Percentiles rank a stretch among this genome's conserved stretches.
phyloP scores from a whole-genome alignment of 2,888 invertebrate genomes.

The Sarcophaga subvicina region DNA sequence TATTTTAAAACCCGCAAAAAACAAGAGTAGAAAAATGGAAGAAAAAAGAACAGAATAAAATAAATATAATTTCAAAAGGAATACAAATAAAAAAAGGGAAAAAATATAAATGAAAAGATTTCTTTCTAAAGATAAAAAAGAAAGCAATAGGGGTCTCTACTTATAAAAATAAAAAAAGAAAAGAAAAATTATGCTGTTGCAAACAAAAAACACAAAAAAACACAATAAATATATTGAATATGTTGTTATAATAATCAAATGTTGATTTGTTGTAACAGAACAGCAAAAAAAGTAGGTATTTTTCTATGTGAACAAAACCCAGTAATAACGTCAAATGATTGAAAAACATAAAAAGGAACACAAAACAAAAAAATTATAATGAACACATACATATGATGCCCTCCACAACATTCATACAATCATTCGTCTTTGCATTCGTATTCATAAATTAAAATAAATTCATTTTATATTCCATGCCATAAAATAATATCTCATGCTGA shows the following conservation, averaged over 20 bases:
- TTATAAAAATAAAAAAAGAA: not conserved
- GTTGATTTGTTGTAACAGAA: slow-evolving; percentile 45
- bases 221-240: slow-evolving; percentile 52
- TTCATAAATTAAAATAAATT: slow-evolving; percentile 5
- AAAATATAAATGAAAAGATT: slow-evolving; percentile 32
- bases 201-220: slow-evolving; percentile 27
- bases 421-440: not conserved
- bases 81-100: not conserved
- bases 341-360: not conserved
- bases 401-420: not conserved
- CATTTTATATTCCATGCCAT: slow-evolving; percentile 5
- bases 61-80: slow-evolving; percentile 27
- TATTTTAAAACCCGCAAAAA: slow-evolving; percentile 21
- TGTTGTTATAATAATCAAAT: slow-evolving; percentile 54
- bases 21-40: not conserved
- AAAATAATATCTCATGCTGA: not conserved
- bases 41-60: not conserved
- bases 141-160: slow-evolving; percentile 6
- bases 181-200: not conserved
- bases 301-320: too few relatives aligned
- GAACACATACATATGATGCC: not conserved
- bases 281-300: not conserved
- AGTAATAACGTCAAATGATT: not conserved
- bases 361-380: not conserved
- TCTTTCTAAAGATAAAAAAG: slow-evolving; percentile 25